Conservation (phyloP, 2,113 vertebrate genomes). For the Capreolus pygargus region DNA sequence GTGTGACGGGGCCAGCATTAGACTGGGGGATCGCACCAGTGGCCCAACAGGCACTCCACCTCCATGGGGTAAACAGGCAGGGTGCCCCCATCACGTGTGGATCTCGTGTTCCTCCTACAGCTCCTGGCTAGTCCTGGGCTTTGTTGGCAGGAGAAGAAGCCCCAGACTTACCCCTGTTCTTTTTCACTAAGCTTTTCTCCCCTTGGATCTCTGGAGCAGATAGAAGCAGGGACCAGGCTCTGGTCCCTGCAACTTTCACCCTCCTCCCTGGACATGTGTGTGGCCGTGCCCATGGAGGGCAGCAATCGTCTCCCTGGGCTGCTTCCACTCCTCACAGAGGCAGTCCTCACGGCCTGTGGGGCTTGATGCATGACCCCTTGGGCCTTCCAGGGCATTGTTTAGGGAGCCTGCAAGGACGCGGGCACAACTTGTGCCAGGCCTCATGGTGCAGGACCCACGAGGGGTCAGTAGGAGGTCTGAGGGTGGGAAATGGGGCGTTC, state of each 20-base stretch:
- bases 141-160: not conserved
- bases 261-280: fast-evolving
- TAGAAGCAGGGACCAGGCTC: not conserved
- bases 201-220: fast-evolving
- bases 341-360: fast-evolving
- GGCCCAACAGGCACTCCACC: not conserved
- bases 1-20: fast-evolving
- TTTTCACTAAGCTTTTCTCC: not conserved
- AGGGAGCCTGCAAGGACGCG: fast-evolving
- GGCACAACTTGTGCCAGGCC: not conserved
- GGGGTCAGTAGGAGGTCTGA: not conserved
- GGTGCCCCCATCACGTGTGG: fast-evolving
- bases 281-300: fast-evolving
- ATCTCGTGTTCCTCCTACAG: not conserved
- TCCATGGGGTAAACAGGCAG: fast-evolving
- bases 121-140: fast-evolving
- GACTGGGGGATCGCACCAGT: fast-evolving
- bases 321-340: not conserved
- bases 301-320: fast-evolving
- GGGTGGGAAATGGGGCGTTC: not conserved
- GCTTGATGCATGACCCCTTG: not conserved
- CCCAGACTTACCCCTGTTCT: too few species aligned
- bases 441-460: not conserved
- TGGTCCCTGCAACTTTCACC: not conserved
- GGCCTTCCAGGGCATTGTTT: not conserved